Evolutionary conservation across 1,140 invertebrate species (phyloP), one percentile per base, ranked within the genome.

Genomic region (Trissolcus basalis): DNA sequence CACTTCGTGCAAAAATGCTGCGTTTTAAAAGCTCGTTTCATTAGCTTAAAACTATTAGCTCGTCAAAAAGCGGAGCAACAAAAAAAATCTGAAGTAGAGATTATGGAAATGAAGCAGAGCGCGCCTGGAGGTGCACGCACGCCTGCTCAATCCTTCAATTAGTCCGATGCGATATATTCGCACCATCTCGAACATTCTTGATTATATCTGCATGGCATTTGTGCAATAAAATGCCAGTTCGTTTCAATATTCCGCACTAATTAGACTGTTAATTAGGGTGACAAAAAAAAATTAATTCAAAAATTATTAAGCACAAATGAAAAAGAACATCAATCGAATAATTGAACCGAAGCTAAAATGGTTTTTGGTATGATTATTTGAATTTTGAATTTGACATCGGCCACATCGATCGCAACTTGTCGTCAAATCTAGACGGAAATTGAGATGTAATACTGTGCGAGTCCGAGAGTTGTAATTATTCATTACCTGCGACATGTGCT

Each of bases 401-500:
- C n/a, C n/a, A n/a, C n/a, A 27, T 27, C 19, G 19, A 27, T 27
- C 19, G 19, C 19, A 27, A 27, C 13, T 45, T 56, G 15, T 39
- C 9, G 14, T 32, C 11, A 33, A 39, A 51, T 12, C 2, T n/a
- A 6, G 35, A 60, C 44, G 61, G 36, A 71, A 65, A 70, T 67
- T 48, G 49, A 78, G 65, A 61, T 56, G 67, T 68, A 68, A 69
- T 69, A 45, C 50, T 68, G 45, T 56, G 58, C 19, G 19, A 27
- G 6, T 3, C 19, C 6, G 19, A 27, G 36, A 27, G 61, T 10
- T 12, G 43, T 12, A 77, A 77, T 77, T 77, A 77, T 71, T 77
- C 68, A 72, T 82, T 51, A 89, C 87, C 83, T 88, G 86, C 14
- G 87, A 87, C 82, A 87, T 85, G 80, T 88, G 86, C 60, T 87